A percentile compares a stretch with the other conserved stretches of the same genome.
Evolutionary conservation across 1,140 invertebrate genomes (phyloP).

Genomic region (Lycorma delicatula): DNA sequence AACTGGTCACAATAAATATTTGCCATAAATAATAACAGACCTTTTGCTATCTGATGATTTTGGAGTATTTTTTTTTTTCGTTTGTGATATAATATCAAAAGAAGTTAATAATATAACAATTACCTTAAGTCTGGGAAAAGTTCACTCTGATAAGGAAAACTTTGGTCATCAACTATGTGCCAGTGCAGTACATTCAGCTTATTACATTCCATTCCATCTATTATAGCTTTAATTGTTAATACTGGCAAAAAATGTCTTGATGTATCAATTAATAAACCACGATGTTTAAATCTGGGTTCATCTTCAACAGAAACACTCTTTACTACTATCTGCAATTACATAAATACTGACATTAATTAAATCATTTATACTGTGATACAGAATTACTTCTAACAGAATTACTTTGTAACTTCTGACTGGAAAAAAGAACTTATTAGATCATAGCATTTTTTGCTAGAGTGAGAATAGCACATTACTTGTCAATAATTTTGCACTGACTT

Average conservation of each 20-base stretch:
- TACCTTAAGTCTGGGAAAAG: constrained; percentile 65
- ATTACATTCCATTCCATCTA: constrained; percentile 79
- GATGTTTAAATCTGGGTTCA: constrained; percentile 60
- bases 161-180: constrained; percentile 88
- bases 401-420: too few species aligned
- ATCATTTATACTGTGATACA: background rate
- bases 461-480: background rate
- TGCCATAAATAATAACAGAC: too few species aligned
- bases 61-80: too few species aligned
- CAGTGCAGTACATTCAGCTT: constrained; percentile 92
- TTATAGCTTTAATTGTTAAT: constrained; percentile 49
- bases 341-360: background rate
- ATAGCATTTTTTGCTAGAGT: background rate
- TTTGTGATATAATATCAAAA: background rate
- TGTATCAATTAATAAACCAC: constrained; percentile 76
- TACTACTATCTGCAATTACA: background rate
- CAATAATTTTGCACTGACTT: background rate
- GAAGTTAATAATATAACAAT: background rate
- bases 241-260: constrained; percentile 70
- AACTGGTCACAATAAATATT: too few species aligned
- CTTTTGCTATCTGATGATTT: too few species aligned
- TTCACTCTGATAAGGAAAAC: constrained; percentile 76
- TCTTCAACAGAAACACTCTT: constrained; percentile 40
- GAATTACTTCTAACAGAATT: too few species aligned
- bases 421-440: background rate